These are phyloP conservation scores for Pristionchus arcanus DNA, from an alignment of 2,888 invertebrate genomes.

Conservation along the genomic window DNA sequence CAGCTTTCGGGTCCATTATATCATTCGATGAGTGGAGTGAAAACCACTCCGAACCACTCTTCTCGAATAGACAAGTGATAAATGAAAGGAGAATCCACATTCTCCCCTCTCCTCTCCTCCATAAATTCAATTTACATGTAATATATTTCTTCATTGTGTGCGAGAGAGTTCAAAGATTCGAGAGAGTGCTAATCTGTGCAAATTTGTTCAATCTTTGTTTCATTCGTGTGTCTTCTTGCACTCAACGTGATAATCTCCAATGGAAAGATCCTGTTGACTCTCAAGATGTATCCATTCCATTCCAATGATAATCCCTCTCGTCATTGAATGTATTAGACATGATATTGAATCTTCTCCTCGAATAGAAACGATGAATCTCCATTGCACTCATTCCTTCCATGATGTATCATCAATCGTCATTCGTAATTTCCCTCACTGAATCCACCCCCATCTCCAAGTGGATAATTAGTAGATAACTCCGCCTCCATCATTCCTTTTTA, in stretches of 20 bases:
- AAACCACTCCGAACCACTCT: not conserved
- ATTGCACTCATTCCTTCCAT: not conserved
- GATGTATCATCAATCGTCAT: not conserved
- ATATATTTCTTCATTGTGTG: not conserved
- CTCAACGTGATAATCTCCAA: not conserved
- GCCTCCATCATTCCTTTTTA: not conserved
- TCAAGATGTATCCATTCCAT: not conserved
- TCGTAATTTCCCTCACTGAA: not conserved
- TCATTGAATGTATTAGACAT: conserved; percentile 14
- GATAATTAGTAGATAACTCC: not conserved
- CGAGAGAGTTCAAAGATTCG: not conserved
- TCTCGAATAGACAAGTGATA: conserved; percentile 29
- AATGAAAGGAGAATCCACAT: not conserved
- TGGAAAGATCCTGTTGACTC: not conserved
- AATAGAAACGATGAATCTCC: not conserved
- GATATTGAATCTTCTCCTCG: not conserved
- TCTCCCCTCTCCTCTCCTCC: not conserved
- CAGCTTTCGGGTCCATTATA: conserved; percentile 50
- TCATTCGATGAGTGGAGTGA: conserved; percentile 37
- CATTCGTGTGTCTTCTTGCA: not conserved
- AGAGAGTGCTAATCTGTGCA: not conserved
- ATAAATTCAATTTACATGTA: not conserved
- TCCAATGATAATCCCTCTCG: not conserved
- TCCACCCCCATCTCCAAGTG: not conserved
- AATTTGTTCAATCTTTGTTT: not conserved